Evolutionary conservation across 2,113 vertebrate genomes (phyloP), one percentile per base, ranked within the genome.

Genomic region (Manacus vitellinus): DNA sequence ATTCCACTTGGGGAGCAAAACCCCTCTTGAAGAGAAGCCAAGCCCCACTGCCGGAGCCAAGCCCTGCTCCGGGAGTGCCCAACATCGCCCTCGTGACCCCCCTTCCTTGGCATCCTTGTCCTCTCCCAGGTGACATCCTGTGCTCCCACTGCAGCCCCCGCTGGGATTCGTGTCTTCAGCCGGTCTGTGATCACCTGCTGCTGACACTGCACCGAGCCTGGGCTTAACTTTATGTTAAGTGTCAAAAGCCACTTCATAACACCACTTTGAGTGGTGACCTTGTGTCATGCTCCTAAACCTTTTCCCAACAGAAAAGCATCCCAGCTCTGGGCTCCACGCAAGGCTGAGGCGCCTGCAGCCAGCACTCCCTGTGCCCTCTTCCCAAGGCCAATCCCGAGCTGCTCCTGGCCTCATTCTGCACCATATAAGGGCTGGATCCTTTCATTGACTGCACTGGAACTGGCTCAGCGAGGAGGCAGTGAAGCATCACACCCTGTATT

Each of bases 131-230:
- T 7, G 51, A 14, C 80, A 10, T 18, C 58, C 31, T 8, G 14
- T 3, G 2, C 35, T 47, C 23, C 75, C 75, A 2, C 8, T 44
- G 0, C 43, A 6, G 24, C 5, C 1, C 33, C 0, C 0, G 23
- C 58, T 20, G 33, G 24, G 12, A 4, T 44, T 71, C 31, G 4
- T 27, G 78, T 6, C n/a, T 70, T 76, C 33, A 22, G 6, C 19
- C 10, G 0, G 3, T 56, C 41, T 52, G 46, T 21, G 68, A 21
- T 4, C 70, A 2, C 33, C 12, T 2, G 58, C 37, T 52, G 41
- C 66, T n/a, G 9, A 7, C 46, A 24, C 71, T 2, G 30, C 19
- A 6, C 14, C 0, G 0, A 20, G n/a, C 6, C 58, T 23, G 58
- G 31, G 27, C 21, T 71, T 19, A 11, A 12, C 6, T 44, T 56